Base-by-base conservation (phyloP, 1,140 invertebrate species). In the Listronotus oregonensis region DNA sequence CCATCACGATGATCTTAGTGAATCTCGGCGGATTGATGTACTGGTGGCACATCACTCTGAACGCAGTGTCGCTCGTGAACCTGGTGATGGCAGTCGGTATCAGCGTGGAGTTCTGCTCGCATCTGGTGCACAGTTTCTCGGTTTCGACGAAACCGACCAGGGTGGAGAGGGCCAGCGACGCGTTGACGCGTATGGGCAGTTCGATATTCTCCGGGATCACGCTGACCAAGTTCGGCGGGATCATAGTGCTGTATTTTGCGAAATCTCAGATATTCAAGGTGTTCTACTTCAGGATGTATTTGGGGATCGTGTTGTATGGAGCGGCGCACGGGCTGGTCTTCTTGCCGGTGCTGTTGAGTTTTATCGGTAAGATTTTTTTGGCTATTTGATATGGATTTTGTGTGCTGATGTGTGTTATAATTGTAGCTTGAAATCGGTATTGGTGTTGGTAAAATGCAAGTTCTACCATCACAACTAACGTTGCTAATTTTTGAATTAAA, bases 1-100 rank as follows among this genome's bases (percentile, higher is more conserved):
- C 94, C 0, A 98, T 99, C 60, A 85, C 88, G 0, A 96, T 98
- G 91, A 99, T 99, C 55, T 84, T 93, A 43, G 85, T 92, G n/a
- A 91, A 98, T 79, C 84, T 99, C 54, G 89, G 95, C 52, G 97
- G 95, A 12, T 81, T 98, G 14, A 99, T 99, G 97, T 98, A 95
- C 80, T 93, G 92, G 83, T 98, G 95, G 94, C 85, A 90, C 71
- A 97, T 99, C 60, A 90, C 92, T 32, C 83, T 99, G 12, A 99
- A 99, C 81, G 97, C 97, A 0, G 90, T 99, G 1, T 98, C 97
- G 0, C 83, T 99, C 2, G 97, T 99, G 44, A 99, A 99, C 82
- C 85, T 99, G 56, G 96, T 99, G 54, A 99, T 99, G 95, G 93
- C 96, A 69, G 91, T 99, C 66, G 97, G 97, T 64, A 99, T 99